Evolutionary conservation across 2,797 vertebrate species (phyloP), one percentile per base, ranked within the genome.

Genomic region (Bryconaethiops microstoma): DNA sequence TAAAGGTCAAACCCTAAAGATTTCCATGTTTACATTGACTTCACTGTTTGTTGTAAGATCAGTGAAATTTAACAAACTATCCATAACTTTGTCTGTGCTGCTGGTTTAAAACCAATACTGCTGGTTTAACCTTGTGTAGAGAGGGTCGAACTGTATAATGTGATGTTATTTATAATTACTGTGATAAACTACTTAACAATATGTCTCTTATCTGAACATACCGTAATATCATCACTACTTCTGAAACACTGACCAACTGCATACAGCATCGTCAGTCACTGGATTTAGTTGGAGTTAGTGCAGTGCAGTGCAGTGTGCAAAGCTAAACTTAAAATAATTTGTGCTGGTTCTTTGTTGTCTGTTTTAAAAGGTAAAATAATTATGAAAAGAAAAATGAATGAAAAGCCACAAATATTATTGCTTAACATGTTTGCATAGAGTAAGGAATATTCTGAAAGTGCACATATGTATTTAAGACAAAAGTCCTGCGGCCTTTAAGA

Each of bases 361-460:
- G 12, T 25, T 45, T 45, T 68, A 68, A 69, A 69, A 45, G 67
- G 42, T 70, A 9, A 45, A 68, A 68, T 54, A n/a, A 29, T 70
- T 8, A 8, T 2, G 39, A 55, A 42, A 19, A n/a, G n/a, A n/a
- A n/a, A n/a, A n/a, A n/a, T n/a, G n/a, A n/a, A 55, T 25, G 64
- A 29, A 55, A 29, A 29, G 50, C 13, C 14, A 63, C 23, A 39
- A 25, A 52, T 57, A 42, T 67, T 50, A 57, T 17, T 5, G 60
- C 52, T 74, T 52, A 48, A 69, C 25, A 1, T n/a, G 13, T 80
- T 75, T 80, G 72, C 79, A 80, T 75, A 74, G 52, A 80, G 13
- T 9, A 50, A 35, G 35, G 4, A 42, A 42, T 42, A 39, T 64
- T n/a, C 0, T 10, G 17, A 75, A 77, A 82, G 74, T 67, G 79